Evolutionary conservation across 2,888 invertebrate species (phyloP).

Genomic region (Leptinotarsa rubiginosa): DNA sequence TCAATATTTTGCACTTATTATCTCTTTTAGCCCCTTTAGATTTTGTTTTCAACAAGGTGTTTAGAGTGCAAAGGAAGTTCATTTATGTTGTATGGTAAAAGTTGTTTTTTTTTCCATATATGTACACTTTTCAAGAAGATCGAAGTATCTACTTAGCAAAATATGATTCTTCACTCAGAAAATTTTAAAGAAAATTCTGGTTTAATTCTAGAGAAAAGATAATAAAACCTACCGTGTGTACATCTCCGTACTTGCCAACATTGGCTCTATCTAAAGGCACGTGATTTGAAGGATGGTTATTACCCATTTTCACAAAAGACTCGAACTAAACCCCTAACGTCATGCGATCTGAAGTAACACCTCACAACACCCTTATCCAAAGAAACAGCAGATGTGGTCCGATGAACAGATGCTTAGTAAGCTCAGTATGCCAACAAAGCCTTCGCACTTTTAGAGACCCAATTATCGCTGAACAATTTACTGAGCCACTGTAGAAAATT

Average conservation of each 20-base stretch:
- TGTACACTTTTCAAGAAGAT: no score
- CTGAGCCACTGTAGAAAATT: constrained; percentile 39
- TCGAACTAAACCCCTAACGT: constrained; percentile 39
- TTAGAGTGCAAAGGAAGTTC: no score
- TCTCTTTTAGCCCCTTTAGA: no score
- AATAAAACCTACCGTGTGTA: constrained; percentile 61
- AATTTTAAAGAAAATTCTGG: not conserved
- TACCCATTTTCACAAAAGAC: constrained; percentile 71
- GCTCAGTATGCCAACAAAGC: constrained; percentile 42
- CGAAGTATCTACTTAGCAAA: not conserved
- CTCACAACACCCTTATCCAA: constrained; percentile 45
- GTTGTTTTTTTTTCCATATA: no score
- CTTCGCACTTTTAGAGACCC: constrained; percentile 26
- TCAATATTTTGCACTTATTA: no score
- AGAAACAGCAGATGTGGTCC: constrained; percentile 57
- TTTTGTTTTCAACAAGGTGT: no score
- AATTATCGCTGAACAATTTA: constrained; percentile 27
- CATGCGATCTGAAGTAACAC: constrained; percentile 38
- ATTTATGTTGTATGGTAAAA: no score
- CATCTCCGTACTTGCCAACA: constrained; percentile 67
- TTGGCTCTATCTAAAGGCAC: constrained; percentile 82
- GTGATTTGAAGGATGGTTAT: constrained; percentile 85
- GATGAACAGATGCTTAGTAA: constrained; percentile 57
- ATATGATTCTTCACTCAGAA: not conserved
- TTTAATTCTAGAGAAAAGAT: not conserved